These are phyloP conservation scores for Anabas testudineus DNA, from an alignment of 2,797 vertebrate species.

Conservation along the genomic window DNA sequence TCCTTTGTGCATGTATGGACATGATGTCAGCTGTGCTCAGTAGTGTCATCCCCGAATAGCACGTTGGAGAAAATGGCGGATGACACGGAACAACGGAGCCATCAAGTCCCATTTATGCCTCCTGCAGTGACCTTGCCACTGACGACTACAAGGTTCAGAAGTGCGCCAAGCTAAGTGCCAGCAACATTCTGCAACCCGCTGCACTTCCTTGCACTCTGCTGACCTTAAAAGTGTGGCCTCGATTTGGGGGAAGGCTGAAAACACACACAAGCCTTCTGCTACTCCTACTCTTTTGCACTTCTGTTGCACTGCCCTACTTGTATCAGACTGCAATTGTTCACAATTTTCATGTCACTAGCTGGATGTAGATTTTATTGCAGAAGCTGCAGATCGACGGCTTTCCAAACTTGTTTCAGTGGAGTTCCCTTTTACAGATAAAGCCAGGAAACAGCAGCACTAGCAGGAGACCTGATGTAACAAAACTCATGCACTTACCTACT, in stretches of 20 bases:
- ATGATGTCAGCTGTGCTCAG: slow-evolving; percentile 80
- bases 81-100: slow-evolving; percentile 81
- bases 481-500: too few relatives aligned
- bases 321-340: slow-evolving; percentile 3
- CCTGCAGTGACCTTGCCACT: slow-evolving; percentile 78
- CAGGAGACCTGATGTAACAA: background rate
- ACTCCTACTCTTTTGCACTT: slow-evolving; percentile 45
- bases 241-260: slow-evolving; percentile 64
- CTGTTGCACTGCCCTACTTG: slow-evolving; percentile 43
- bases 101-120: slow-evolving; percentile 82
- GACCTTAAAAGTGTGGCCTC: slow-evolving; percentile 82
- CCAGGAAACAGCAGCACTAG: background rate
- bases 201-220: slow-evolving; percentile 75
- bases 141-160: slow-evolving; percentile 75
- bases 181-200: slow-evolving; percentile 78
- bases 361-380: background rate
- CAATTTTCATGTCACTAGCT: background rate
- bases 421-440: background rate
- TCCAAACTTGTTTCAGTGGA: background rate
- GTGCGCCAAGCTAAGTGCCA: slow-evolving; percentile 72
- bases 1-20: slow-evolving; percentile 70
- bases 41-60: slow-evolving; percentile 62
- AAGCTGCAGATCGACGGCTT: slow-evolving; percentile 8
- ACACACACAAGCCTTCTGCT: slow-evolving; percentile 50
- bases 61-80: slow-evolving; percentile 67